Evolutionary conservation across 1,140 invertebrate genomes (phyloP).

Genomic region (Lithobius niger): DNA sequence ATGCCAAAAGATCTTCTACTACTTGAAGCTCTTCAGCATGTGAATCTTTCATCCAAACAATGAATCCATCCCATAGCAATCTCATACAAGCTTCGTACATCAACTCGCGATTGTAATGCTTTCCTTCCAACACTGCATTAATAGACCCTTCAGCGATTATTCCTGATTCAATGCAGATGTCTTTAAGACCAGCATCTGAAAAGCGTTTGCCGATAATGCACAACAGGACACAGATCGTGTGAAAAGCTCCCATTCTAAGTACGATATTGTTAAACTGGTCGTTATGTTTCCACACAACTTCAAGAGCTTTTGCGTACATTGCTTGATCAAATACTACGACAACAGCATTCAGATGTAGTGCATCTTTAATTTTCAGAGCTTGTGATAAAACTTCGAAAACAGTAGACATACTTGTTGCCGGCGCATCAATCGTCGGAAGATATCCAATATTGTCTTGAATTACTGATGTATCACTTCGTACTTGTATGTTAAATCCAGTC

Average conservation of each 20-base stretch:
- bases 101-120: conserved; percentile 1
- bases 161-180: background rate
- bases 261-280: no score
- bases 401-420: conserved; percentile 15
- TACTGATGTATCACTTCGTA: background rate
- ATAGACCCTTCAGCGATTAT: no score
- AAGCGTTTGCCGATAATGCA: conserved; percentile 3
- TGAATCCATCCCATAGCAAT: background rate
- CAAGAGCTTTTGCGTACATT: no score
- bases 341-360: no score
- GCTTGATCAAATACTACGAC: no score
- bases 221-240: no score
- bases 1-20: background rate
- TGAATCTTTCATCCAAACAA: background rate
- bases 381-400: conserved; percentile 12
- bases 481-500: conserved; percentile 5
- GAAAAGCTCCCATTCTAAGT: no score
- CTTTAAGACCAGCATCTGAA: background rate
- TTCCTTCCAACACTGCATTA: background rate
- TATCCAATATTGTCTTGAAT: conserved; percentile 1
- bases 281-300: no score
- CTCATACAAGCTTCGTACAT: background rate
- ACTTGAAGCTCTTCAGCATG: background rate
- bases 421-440: conserved; percentile 6
- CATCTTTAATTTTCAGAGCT: conserved; percentile 7